phyloP scores from a whole-genome alignment of 1,140 invertebrate species.

The Bombus superbus region DNA sequence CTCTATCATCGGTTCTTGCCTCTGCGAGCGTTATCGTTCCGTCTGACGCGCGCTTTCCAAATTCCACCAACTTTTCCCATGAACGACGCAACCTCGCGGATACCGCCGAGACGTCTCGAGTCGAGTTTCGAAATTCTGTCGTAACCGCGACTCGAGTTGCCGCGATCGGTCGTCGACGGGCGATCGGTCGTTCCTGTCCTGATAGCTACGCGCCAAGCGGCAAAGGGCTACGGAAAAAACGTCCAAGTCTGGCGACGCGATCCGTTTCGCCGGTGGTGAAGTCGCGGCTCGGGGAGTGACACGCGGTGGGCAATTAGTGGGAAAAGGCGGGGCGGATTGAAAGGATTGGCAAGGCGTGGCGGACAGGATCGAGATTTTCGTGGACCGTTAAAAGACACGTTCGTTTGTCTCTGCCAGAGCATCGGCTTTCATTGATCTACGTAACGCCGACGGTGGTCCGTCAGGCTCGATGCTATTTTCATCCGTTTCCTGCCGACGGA shows the following conservation, averaged over 20 bases:
- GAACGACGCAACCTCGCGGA: not conserved
- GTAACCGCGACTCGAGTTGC: not conserved
- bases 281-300: not conserved
- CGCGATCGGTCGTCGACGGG: too few species aligned
- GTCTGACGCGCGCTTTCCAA: not conserved
- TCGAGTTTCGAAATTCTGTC: not conserved
- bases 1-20: constrained; percentile 75
- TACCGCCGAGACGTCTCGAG: not conserved
- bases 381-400: constrained; percentile 53
- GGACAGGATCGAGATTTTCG: constrained; percentile 36
- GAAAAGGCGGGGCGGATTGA: constrained; percentile 73
- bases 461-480: constrained; percentile 2
- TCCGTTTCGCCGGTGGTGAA: not conserved
- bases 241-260: too few species aligned
- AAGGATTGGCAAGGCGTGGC: constrained; percentile 76
- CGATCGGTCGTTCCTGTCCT: not conserved
- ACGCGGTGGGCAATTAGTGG: constrained; percentile 68
- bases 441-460: constrained; percentile 46
- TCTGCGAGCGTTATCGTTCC: constrained; percentile 46
- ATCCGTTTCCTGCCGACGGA: not conserved
- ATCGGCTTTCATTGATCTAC: constrained; percentile 71
- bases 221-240: too few species aligned
- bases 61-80: constrained; percentile 24
- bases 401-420: constrained; percentile 48
- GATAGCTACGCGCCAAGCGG: too few species aligned